Conservation (phyloP, 2,113 vertebrate species). For the Sinocyclocheilus anophthalmus region DNA sequence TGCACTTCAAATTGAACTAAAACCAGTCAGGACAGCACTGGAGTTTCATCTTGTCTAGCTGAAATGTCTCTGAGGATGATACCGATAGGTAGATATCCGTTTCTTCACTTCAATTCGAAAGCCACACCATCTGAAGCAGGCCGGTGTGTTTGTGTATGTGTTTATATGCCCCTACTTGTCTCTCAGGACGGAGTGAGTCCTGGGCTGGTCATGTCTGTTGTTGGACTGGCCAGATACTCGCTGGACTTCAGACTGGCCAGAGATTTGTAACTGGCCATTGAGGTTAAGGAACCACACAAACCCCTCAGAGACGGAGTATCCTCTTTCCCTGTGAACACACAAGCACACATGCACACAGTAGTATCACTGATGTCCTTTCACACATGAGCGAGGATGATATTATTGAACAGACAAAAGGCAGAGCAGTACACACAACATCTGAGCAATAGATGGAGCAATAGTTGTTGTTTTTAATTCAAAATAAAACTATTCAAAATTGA, state of each 20-base stretch:
- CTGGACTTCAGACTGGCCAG: constrained; percentile 93
- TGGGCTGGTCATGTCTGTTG: constrained; percentile 90
- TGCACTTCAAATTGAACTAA: background rate
- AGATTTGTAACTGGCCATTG: constrained; percentile 94
- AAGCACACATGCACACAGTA: background rate
- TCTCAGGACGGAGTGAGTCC: constrained; percentile 87
- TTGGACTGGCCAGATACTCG: constrained; percentile 92
- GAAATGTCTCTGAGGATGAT: background rate
- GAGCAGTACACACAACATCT: background rate
- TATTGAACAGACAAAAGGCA: background rate
- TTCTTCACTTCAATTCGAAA: background rate
- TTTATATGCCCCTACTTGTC: constrained; percentile 26
- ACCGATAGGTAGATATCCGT: background rate
- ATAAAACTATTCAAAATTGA: background rate
- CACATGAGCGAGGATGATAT: background rate
- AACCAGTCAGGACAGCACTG: background rate
- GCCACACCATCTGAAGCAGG: constrained; percentile 14
- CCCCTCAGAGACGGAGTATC: constrained; percentile 91
- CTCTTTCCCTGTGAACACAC: constrained; percentile 84
- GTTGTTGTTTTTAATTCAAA: background rate
- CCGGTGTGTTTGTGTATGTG: constrained; percentile 15
- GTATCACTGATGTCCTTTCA: background rate
- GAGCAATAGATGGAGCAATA: background rate
- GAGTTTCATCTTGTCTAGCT: background rate
- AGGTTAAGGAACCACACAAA: constrained; percentile 93